Conservation (phyloP, 1,140 invertebrate genomes). For the Mya arenaria region DNA sequence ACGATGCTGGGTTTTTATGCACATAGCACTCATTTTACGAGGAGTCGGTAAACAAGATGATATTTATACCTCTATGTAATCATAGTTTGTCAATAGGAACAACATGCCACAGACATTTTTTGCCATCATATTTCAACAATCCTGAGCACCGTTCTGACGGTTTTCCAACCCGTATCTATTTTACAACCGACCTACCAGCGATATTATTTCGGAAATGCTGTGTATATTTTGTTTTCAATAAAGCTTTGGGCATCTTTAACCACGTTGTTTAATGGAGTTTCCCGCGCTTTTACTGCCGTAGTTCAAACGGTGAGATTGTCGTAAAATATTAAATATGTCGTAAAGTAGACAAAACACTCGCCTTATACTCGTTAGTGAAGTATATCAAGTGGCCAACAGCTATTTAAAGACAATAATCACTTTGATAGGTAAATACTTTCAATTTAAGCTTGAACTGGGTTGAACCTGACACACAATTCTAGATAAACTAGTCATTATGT, state of each 20-base stretch:
- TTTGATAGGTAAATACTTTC: not conserved
- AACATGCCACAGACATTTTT: not conserved
- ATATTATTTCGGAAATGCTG: not conserved
- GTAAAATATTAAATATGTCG: conserved; percentile 41
- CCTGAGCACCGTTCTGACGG: not conserved
- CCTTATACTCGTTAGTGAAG: no score
- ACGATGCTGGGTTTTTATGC: no score
- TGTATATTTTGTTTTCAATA: not conserved
- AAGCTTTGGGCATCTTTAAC: not conserved
- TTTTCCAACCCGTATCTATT: not conserved
- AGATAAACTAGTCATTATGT: not conserved
- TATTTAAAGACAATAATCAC: not conserved
- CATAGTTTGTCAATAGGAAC: no score
- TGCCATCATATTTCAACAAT: not conserved
- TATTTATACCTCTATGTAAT: no score
- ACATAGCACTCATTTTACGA: no score
- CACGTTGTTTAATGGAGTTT: not conserved
- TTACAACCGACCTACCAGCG: not conserved
- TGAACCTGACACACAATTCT: not conserved
- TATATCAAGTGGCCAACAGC: not conserved
- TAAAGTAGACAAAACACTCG: no score
- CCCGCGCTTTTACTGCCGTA: conserved; percentile 5
- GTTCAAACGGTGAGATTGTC: conserved; percentile 21
- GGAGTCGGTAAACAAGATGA: no score
- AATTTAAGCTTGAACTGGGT: not conserved